A percentile compares a stretch with the other conserved stretches of the same genome.
Evolutionary conservation across 2,888 invertebrate species (phyloP).

Genomic region (Pocota personata): DNA sequence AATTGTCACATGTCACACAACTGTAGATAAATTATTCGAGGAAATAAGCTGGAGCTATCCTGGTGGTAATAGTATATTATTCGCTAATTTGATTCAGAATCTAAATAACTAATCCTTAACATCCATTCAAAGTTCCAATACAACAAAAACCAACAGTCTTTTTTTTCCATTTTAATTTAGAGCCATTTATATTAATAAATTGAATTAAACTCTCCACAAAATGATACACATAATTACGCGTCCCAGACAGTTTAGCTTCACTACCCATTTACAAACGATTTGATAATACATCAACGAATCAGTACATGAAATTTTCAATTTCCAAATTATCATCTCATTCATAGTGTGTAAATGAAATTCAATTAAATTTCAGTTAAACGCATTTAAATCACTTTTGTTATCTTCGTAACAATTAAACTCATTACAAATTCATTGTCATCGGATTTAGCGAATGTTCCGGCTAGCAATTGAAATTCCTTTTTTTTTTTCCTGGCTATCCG

Average conservation of each 20-base stretch:
- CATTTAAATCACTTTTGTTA: conserved; percentile 40
- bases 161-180: too few species aligned
- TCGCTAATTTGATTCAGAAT: too few species aligned
- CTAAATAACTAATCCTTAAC: too few species aligned
- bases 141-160: too few species aligned
- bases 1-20: too few species aligned
- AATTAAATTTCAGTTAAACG: conserved; percentile 48
- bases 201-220: too few species aligned
- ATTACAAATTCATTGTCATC: conserved; percentile 60
- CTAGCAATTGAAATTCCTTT: background rate
- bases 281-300: conserved; percentile 31
- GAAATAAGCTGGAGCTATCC: too few species aligned
- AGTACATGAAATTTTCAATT: conserved; percentile 36
- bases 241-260: background rate
- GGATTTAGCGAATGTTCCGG: conserved; percentile 9
- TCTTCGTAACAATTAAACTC: conserved; percentile 38
- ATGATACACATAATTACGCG: too few species aligned
- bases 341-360: conserved; percentile 33
- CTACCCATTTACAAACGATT: background rate
- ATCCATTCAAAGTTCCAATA: too few species aligned
- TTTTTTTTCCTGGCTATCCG: background rate
- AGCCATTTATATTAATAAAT: too few species aligned
- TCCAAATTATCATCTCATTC: conserved; percentile 39
- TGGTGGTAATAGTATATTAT: too few species aligned
- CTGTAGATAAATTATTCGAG: too few species aligned